Evolutionary conservation across 2,888 invertebrate species (phyloP), one percentile per base, ranked within the genome.

Genomic region (Graphium colonna): DNA sequence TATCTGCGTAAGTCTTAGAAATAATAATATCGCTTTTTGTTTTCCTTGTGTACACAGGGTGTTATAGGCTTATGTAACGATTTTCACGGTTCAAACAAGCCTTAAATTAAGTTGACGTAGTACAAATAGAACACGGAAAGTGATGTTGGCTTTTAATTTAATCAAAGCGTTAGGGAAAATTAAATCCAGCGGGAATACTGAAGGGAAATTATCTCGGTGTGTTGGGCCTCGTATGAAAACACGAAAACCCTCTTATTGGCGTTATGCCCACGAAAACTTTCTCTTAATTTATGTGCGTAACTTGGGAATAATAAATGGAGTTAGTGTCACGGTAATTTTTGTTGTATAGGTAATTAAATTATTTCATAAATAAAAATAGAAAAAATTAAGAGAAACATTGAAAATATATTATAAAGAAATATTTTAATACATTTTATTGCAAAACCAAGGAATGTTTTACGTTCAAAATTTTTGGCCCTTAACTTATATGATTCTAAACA

Each of bases 181-280:
- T 45, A n/a, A 31, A 45, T 31, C 50, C 36, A 33, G 40, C 1
- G 40, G 8, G 46, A 42, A 21, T 38, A 50, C 40, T 44, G 40
- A 26, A 26, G 39, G 38, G 40, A 36, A 36, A 54, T 49, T 50
- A 47, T 42, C 42, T 42, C 47, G 36, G 42, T 13, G 18, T 16
- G 38, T 28, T 13, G 17, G 40, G 8, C 12, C 36, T 16, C n/a
- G 31, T 45, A 45, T 17, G 18, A 18, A 44, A 49, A 54, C 54
- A 55, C 17, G 54, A 46, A 55, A 55, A 55, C 54, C 54, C 50
- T 50, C 41, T 55, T 15, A 50, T 18, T 38, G 16, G 10, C n/a
- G 26, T 55, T 50, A 42, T 45, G 18, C 46, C 45, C 38, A 16
- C 13, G 18, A 36, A 26, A 50, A 50, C 36, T 45, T 36, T 40